Percentiles rank a stretch among this genome's conserved stretches.
Evolutionary conservation across 2,888 invertebrate species (phyloP).

Genomic region (Nephrotoma guestfalica): DNA sequence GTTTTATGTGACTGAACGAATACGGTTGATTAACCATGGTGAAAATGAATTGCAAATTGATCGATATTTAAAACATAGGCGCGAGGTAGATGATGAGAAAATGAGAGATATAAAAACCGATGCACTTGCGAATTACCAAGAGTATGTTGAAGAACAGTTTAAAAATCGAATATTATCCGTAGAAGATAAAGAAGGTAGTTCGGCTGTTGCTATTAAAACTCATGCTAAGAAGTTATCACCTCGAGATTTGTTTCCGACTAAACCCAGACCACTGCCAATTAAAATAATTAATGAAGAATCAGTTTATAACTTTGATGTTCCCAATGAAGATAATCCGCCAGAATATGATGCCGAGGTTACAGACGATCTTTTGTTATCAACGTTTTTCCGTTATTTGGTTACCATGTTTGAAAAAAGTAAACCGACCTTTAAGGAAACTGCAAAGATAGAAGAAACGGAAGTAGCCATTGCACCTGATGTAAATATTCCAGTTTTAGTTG

Average conservation of each 20-base stretch:
- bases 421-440: not conserved
- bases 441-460: not conserved
- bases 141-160: not conserved
- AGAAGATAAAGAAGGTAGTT: not conserved
- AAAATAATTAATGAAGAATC: not conserved
- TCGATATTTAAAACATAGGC: not conserved
- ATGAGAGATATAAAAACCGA: not conserved
- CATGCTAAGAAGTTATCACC: not conserved
- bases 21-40: not conserved
- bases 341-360: not conserved
- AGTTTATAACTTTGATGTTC: not conserved
- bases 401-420: not conserved
- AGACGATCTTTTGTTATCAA: not conserved
- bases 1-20: not conserved
- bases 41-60: not conserved
- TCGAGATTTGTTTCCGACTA: not conserved
- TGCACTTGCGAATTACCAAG: not conserved
- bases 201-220: not conserved
- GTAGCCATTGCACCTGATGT: not conserved
- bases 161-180: not conserved
- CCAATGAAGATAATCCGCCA: not conserved
- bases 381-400: not conserved
- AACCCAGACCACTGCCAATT: not conserved
- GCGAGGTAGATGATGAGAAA: not conserved
- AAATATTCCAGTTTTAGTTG: no score